Conservation (phyloP, 2,888 invertebrate genomes). For the Yponomeuta cagnagella region DNA sequence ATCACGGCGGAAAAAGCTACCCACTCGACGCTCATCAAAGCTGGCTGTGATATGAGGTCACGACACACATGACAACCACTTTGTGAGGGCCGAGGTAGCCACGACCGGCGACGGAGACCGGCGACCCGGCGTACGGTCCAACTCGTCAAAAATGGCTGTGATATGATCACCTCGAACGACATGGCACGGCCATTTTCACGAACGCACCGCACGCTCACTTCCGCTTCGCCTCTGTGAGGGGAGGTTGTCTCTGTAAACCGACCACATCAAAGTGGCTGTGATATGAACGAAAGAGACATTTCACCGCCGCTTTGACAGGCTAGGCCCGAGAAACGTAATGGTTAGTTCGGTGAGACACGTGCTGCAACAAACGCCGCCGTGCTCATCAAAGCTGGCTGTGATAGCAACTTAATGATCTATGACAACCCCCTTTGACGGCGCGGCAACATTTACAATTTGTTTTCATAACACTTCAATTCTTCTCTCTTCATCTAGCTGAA, state of each 20-base stretch:
- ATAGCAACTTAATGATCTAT: constrained; percentile 84
- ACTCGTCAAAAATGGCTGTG: constrained; percentile 98
- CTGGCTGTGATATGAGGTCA: constrained; percentile 95
- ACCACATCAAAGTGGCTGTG: constrained; percentile 99
- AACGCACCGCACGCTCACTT: constrained; percentile 59
- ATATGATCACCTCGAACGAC: constrained; percentile 78
- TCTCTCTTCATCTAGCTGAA: constrained; percentile 16
- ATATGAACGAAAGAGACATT: constrained; percentile 85
- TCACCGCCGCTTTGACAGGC: constrained; percentile 93
- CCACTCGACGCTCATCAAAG: constrained; percentile 91
- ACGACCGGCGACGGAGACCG: constrained; percentile 19
- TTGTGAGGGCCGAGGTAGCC: constrained; percentile 83
- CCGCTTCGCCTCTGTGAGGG: not conserved
- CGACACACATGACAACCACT: constrained; percentile 90
- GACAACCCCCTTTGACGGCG: constrained; percentile 89
- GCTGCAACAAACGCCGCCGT: constrained; percentile 72
- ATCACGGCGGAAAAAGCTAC: not conserved
- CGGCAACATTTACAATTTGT: constrained; percentile 52
- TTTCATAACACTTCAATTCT: not conserved
- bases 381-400: constrained; percentile 98
- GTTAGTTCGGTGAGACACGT: constrained; percentile 16
- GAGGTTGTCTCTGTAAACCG: constrained; percentile 69
- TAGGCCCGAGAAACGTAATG: constrained; percentile 71
- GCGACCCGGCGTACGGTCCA: constrained; percentile 76
- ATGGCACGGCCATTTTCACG: constrained; percentile 90